Conservation (phyloP, 2,888 invertebrate species). For the Sclerodermus sp. region DNA sequence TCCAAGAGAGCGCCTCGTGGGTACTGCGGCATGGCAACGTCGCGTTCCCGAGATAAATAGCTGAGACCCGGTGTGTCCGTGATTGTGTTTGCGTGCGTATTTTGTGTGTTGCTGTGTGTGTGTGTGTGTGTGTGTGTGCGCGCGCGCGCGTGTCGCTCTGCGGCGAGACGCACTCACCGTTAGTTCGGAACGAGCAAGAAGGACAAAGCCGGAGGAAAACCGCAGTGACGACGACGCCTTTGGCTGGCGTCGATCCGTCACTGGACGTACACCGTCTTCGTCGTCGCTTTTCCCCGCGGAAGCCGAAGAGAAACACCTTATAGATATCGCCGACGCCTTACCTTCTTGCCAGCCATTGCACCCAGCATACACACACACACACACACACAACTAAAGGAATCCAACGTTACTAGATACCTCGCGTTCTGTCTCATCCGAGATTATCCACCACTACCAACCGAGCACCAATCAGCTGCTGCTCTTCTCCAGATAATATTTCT, state of each 20-base stretch:
- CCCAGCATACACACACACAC: no score
- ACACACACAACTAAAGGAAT: no score
- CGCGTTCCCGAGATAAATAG: slow-evolving; percentile 4
- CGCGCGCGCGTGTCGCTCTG: slow-evolving; percentile 11
- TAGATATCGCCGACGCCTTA: no score
- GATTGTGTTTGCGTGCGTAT: no score
- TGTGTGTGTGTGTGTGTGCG: background rate
- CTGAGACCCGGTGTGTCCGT: background rate
- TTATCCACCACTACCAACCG: no score
- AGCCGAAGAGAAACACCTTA: no score
- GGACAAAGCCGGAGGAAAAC: slow-evolving; percentile 24
- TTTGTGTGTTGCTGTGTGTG: background rate
- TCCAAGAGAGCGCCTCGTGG: slow-evolving; percentile 21
- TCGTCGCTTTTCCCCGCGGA: background rate
- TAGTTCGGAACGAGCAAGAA: slow-evolving; percentile 29
- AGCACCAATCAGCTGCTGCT: no score
- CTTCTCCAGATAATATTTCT: no score
- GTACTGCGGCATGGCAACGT: slow-evolving; percentile 31
- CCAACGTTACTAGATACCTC: no score
- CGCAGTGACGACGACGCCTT: background rate
- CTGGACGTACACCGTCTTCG: background rate
- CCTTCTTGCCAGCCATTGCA: background rate
- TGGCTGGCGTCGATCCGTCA: background rate
- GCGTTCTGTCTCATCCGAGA: no score
- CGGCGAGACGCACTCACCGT: slow-evolving; percentile 29